phyloP scores from a whole-genome alignment of 2,888 invertebrate genomes.

The Nasonia oneida region DNA sequence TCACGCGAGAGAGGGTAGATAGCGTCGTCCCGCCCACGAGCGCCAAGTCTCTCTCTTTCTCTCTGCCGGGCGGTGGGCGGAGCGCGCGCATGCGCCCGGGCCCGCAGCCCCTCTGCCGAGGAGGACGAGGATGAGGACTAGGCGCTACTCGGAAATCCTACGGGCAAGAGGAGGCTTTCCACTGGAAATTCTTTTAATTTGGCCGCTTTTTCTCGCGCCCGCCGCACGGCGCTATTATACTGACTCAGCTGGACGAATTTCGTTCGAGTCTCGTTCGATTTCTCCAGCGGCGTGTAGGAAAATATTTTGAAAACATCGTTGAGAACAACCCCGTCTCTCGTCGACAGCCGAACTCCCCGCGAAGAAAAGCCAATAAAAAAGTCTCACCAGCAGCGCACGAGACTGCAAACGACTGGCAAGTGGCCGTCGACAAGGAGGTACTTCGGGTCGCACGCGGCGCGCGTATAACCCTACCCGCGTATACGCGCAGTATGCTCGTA shows the following conservation, averaged over 20 bases:
- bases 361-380: not conserved
- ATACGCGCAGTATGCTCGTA: not conserved
- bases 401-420: constrained; percentile 61
- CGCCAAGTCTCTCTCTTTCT: not conserved
- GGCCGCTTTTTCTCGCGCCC: not conserved
- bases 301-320: not conserved
- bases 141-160: constrained; percentile 27
- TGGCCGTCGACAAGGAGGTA: constrained; percentile 58
- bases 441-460: constrained; percentile 44
- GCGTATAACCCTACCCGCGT: constrained; percentile 32
- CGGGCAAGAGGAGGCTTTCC: constrained; percentile 10
- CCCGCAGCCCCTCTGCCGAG: too few species aligned
- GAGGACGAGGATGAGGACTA: not conserved
- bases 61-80: constrained; percentile 26
- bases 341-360: not conserved
- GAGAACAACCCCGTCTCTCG: not conserved
- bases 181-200: constrained; percentile 60
- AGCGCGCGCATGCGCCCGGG: not conserved
- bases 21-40: not conserved
- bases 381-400: not conserved
- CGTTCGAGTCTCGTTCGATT: too few species aligned
- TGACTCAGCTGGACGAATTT: too few species aligned
- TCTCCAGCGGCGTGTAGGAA: not conserved
- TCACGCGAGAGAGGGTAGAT: constrained; percentile 3
- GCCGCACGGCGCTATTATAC: too few species aligned